Base-by-base conservation (phyloP, 1,140 invertebrate species). In the Oncopodura yosiiana region DNA sequence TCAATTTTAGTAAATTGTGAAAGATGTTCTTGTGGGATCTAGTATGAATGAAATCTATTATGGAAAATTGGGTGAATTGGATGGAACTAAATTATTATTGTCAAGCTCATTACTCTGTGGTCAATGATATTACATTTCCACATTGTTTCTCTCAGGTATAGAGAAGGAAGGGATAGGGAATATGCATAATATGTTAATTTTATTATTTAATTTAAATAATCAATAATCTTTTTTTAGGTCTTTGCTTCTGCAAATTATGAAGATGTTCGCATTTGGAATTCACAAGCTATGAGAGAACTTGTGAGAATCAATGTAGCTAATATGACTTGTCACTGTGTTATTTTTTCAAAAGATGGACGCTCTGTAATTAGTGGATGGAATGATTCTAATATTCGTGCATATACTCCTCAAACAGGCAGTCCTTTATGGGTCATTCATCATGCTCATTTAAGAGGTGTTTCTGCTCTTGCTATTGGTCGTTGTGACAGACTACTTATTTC, bases 231-330 rank as follows among this genome's bases (percentile, higher is more conserved):
- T 23, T 1, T 39, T 21, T 80, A 86, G 49, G 81, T 93, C 54
- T 92, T 94, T 71, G 84, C 86, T 21, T 91, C 88, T 0, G 83
- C 81, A 43, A 83, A 87, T 50, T 78, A 81, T 65, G 80, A 92
- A 66, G 82, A 85, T 62, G 82, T 94, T 21, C 76, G 90, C 56
- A 77, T 94, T 21, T 95, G 90, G 90, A 81, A 82, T 58, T 70
- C 82, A 21, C 70, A 74, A 23, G 81, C 79, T 1, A 81, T 81
- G 53, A 79, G 81, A 66, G 90, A 94, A 74, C 69, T 91, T 44
- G 73, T 91, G 1, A 75, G 90, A 30, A 87, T 93, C 49, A 78
- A 78, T 53, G 82, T 94, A 3, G 79, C 81, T 5, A 94, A 94
- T 72, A 90, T 91, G 68, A 79, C 79, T 9, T 94, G 88, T 66